These are phyloP conservation scores for Telmatherina bonti DNA, from an alignment of 2,797 vertebrate genomes.

Conservation along the genomic window DNA sequence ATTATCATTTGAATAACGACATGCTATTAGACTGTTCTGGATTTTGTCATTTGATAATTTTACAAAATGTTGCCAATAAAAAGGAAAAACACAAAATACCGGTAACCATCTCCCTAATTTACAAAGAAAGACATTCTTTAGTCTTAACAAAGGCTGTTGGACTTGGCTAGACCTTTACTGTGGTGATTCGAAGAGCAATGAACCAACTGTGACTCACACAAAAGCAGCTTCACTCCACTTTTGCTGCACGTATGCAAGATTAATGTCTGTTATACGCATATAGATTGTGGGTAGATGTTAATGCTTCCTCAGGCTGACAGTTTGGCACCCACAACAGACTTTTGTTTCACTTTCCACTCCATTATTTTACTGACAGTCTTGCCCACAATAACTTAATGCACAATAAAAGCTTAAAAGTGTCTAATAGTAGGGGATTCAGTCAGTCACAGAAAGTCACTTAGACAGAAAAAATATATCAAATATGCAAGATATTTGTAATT, in stretches of 20 bases:
- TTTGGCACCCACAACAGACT: slow-evolving; percentile 18
- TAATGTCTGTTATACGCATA: slow-evolving; percentile 3
- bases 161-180: slow-evolving; percentile 13
- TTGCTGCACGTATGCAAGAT: slow-evolving; percentile 22
- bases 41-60: not conserved
- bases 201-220: slow-evolving; percentile 18
- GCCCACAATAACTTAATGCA: slow-evolving; percentile 3
- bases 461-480: not conserved
- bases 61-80: not conserved
- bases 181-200: slow-evolving; percentile 10
- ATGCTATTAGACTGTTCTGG: not conserved
- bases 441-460: not conserved
- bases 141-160: slow-evolving; percentile 4
- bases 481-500: not conserved
- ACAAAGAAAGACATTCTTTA: not conserved
- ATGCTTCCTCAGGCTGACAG: slow-evolving; percentile 22
- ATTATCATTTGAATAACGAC: not conserved
- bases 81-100: not conserved
- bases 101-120: not conserved
- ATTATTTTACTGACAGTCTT: slow-evolving; percentile 20
- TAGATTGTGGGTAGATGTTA: slow-evolving; percentile 21
- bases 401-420: slow-evolving; percentile 11
- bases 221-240: slow-evolving; percentile 1
- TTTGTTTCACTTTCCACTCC: slow-evolving; percentile 24
- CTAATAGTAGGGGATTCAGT: not conserved